These are phyloP conservation scores for Andrena cerasifolii DNA, from an alignment of 1,140 invertebrate species.

Conservation along the genomic window DNA sequence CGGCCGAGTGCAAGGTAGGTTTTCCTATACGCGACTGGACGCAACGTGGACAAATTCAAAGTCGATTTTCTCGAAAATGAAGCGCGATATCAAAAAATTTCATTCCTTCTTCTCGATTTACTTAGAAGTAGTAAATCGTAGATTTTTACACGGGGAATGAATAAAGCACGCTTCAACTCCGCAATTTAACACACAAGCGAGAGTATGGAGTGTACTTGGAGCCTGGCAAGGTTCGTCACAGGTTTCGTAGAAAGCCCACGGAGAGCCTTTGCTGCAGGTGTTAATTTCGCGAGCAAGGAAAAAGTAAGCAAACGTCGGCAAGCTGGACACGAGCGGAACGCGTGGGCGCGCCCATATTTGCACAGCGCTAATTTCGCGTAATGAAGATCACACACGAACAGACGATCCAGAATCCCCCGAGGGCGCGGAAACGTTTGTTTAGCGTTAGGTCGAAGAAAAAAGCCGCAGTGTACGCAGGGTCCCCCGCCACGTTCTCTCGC, in stretches of 20 bases:
- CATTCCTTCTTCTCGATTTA: no score
- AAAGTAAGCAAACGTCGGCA: conserved; percentile 29
- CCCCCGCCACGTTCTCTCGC: conserved; percentile 43
- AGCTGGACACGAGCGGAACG: conserved; percentile 45
- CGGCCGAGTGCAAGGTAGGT: no score
- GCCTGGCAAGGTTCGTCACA: no score
- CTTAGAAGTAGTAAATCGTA: no score
- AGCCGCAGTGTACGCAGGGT: conserved; percentile 8
- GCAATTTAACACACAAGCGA: no score
- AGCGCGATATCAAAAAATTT: no score
- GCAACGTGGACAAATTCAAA: no score
- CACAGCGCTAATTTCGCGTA: conserved; percentile 59
- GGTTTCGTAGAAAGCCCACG: neutral
- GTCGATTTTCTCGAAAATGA: no score
- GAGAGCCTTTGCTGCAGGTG: conserved; percentile 27
- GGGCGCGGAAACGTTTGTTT: conserved; percentile 37
- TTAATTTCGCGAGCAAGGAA: conserved; percentile 46
- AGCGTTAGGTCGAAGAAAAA: neutral
- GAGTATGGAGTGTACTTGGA: no score
- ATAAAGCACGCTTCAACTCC: no score
- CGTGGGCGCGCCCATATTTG: conserved; percentile 56
- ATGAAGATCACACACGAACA: conserved; percentile 60
- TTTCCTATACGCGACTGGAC: no score
- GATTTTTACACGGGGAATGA: no score
- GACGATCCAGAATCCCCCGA: conserved; percentile 47